These are phyloP conservation scores for Rhabdophis nuchalis DNA, from an alignment of 2,797 vertebrate genomes.

Conservation along the genomic window DNA sequence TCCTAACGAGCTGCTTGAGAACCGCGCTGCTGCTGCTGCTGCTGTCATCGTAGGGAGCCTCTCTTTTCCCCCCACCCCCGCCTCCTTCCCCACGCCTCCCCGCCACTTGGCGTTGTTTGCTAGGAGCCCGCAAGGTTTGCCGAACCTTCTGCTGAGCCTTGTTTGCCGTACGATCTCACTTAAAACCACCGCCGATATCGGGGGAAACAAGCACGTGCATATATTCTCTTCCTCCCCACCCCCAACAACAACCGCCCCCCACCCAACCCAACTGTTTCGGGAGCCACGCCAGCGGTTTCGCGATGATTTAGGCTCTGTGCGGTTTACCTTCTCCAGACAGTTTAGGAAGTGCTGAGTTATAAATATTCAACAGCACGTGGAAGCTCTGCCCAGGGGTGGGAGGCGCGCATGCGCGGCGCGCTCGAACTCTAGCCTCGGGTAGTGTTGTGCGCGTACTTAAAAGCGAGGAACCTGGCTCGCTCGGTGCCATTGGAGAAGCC, in stretches of 20 bases:
- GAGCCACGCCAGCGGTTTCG: constrained; percentile 41
- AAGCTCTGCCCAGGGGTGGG: constrained; percentile 27
- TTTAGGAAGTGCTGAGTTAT: constrained; percentile 52
- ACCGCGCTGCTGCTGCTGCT: not conserved
- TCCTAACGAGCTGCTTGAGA: not conserved
- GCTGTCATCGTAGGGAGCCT: not conserved
- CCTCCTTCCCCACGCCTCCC: no score
- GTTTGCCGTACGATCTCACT: constrained; percentile 30
- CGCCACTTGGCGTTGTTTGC: not conserved
- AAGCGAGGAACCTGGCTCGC: not conserved
- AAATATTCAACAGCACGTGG: constrained; percentile 75
- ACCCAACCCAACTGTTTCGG: constrained; percentile 48
- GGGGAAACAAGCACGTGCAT: constrained; percentile 58
- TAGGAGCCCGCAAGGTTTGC: constrained; percentile 14
- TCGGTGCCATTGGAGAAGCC: not conserved
- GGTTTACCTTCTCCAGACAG: constrained; percentile 43
- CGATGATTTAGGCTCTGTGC: constrained; percentile 36
- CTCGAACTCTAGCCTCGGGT: not conserved
- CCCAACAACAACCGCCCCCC: not conserved
- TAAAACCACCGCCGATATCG: constrained; percentile 32
- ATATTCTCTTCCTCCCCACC: not conserved
- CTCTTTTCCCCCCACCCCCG: not conserved
- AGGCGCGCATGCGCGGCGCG: constrained; percentile 66
- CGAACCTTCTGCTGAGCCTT: constrained; percentile 7
- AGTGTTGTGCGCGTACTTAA: not conserved